phyloP scores from a whole-genome alignment of 1,140 invertebrate genomes.

The Trichomalopsis sarcophagae region DNA sequence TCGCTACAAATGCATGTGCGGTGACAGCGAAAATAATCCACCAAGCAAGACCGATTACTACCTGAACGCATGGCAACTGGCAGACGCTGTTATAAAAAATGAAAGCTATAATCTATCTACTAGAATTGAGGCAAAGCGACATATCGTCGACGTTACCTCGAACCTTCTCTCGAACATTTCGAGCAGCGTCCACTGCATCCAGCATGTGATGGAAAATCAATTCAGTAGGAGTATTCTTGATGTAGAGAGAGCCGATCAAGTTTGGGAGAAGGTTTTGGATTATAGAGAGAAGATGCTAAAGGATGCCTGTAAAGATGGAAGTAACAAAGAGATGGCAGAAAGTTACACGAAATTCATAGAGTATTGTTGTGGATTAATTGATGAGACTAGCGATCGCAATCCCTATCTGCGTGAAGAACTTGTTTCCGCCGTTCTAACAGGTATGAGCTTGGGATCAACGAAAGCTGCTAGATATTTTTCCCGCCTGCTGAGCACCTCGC shows the following conservation, averaged over 20 bases:
- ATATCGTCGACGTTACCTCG: not conserved
- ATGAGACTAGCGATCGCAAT: not conserved
- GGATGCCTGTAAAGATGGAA: not conserved
- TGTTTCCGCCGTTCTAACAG: conserved; percentile 18
- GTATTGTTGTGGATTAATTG: conserved; percentile 17
- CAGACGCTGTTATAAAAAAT: not conserved
- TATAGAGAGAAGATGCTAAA: conserved; percentile 29
- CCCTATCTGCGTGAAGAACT: not conserved
- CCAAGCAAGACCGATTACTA: not conserved
- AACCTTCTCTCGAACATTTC: not conserved
- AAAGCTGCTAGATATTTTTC: conserved; percentile 30
- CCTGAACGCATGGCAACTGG: not conserved
- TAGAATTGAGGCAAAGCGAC: conserved; percentile 16
- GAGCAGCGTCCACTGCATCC: not conserved
- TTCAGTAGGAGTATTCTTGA: not conserved
- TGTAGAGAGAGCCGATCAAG: not conserved
- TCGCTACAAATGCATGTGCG: conserved; percentile 3
- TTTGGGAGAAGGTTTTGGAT: not conserved
- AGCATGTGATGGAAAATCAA: not conserved
- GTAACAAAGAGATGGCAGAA: not conserved
- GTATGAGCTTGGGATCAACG: conserved; percentile 20
- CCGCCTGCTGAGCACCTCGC: conserved; percentile 21
- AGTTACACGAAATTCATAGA: conserved; percentile 13
- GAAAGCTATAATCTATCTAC: not conserved
- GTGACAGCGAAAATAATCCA: not conserved